Evolutionary conservation across 2,888 invertebrate species (phyloP), one percentile per base, ranked within the genome.

Genomic region (Abrostola triplasia): DNA sequence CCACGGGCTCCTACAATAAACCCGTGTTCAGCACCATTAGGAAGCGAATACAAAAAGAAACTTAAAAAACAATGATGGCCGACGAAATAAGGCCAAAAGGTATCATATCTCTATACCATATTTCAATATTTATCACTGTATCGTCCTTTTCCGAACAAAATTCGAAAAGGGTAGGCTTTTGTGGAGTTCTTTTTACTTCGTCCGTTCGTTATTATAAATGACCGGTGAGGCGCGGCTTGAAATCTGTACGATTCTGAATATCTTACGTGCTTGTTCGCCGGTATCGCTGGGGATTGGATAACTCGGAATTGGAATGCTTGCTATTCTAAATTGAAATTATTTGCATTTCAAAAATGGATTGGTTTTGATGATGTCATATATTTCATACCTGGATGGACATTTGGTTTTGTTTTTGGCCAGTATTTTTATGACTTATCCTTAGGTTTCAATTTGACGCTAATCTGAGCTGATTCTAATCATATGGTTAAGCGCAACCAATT

Each of bases 121-220:
- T 92, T 93, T 93, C 92, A 94, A 93, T 92, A 93, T 93, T 94
- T 94, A 94, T 93, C 93, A 89, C 90, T 78, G 84, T 90, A 94
- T 92, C 93, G 88, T 90, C 88, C 90, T 88, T 93, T 93, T 94
- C 89, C 90, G 91, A 91, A 91, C 91, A 88, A 92, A 93, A 92
- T 89, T 88, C 89, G 85, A 90, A 91, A 90, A 88, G 86, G 89
- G 84, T 82, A 80, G 74, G 82, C 75, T 73, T 75, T 68, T 80
- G 78, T 81, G 75, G 75, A 85, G 84, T 80, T 76, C 79, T 85
- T 84, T 78, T 81, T 80, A 53, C 59, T 83, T 73, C n/a, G 80
- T 81, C 85, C 82, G 80, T 85, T 85, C 86, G 83, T 88, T 93
- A 90, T 92, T 92, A 92, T 92, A 92, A 93, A 93, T 90, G 92